Conservation (phyloP, 1,140 invertebrate species). For the Elysia chlorotica region DNA sequence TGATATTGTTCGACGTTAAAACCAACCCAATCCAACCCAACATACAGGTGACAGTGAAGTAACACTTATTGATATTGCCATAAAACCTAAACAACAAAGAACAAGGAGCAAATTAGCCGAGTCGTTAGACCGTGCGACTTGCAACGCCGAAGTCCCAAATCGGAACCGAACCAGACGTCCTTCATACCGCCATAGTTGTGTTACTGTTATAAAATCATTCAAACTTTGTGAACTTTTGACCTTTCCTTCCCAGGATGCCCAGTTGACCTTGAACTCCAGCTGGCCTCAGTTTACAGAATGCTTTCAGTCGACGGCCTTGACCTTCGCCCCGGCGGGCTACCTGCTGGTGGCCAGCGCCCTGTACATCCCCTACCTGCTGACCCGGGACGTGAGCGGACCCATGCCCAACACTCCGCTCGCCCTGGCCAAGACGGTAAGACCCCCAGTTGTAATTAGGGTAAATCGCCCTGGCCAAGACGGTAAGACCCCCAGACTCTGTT, state of each 20-base stretch:
- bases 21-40: too few species aligned
- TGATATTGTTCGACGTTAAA: too few species aligned
- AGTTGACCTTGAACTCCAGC: conserved; percentile 77
- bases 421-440: conserved; percentile 22
- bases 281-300: conserved; percentile 49
- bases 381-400: neutral
- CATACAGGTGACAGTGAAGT: too few species aligned
- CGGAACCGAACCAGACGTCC: neutral
- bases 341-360: conserved; percentile 78
- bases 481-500: too few species aligned
- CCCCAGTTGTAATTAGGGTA: too few species aligned
- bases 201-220: neutral
- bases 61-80: neutral
- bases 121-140: neutral
- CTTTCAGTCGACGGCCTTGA: conserved; percentile 69
- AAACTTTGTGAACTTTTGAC: too few species aligned
- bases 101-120: neutral
- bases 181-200: too few species aligned
- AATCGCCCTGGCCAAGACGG: too few species aligned
- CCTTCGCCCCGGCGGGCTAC: conserved; percentile 86
- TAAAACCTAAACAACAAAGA: neutral
- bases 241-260: conserved; percentile 27
- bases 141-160: neutral
- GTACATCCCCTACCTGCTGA: conserved; percentile 66
- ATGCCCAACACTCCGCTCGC: neutral